A percentile compares a stretch with the other conserved stretches of the same genome.
Conservation (phyloP, 1,140 invertebrate species). For the Zaprionus capensis region DNA sequence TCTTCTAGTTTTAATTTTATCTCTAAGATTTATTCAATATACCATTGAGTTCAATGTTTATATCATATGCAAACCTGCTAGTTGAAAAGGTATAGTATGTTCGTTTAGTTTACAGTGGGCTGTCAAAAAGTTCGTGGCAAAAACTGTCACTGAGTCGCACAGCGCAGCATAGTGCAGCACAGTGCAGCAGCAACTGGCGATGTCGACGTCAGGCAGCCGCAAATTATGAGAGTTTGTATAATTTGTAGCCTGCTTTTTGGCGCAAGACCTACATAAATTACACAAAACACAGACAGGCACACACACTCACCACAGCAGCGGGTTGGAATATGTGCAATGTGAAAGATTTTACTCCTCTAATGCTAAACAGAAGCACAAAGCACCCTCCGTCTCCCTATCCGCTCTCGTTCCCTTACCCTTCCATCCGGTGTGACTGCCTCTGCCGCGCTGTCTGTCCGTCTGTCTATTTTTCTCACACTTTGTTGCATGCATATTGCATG, state of each 20-base stretch:
- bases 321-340: neutral
- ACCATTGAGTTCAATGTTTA: neutral
- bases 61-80: neutral
- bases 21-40: neutral
- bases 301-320: neutral
- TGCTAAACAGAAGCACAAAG: slow-evolving; percentile 28
- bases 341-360: slow-evolving; percentile 18
- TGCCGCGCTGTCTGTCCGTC: neutral
- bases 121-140: slow-evolving; percentile 18
- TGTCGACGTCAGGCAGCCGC: slow-evolving; percentile 12
- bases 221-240: slow-evolving; percentile 42
- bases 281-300: slow-evolving; percentile 19
- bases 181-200: neutral
- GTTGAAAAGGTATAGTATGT: neutral
- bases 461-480: slow-evolving; percentile 29
- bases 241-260: slow-evolving; percentile 48
- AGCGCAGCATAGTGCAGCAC: neutral
- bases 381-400: neutral
- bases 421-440: neutral
- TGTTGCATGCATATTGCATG: slow-evolving; percentile 42
- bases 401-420: neutral
- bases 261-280: slow-evolving; percentile 51
- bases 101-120: slow-evolving; percentile 1
- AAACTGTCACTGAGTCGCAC: slow-evolving; percentile 12
- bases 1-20: neutral